Percentiles rank a stretch among this genome's conserved stretches.
Conservation (phyloP, 2,113 vertebrate species). For the Alces alces region DNA sequence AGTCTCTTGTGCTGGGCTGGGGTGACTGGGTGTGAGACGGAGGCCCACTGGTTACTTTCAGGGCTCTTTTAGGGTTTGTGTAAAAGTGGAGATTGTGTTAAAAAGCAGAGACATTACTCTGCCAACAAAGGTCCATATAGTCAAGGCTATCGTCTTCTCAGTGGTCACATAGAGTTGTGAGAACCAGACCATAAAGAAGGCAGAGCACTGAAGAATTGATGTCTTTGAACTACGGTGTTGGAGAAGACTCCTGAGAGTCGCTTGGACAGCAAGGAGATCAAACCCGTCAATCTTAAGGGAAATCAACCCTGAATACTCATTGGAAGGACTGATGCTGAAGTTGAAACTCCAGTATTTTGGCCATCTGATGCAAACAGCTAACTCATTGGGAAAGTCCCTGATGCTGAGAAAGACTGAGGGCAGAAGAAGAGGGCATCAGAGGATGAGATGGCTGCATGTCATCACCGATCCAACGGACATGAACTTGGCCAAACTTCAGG, state of each 20-base stretch:
- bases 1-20: neutral
- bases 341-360: neutral
- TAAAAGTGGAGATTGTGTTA: neutral
- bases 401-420: neutral
- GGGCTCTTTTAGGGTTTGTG: neutral
- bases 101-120: neutral
- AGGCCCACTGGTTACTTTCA: neutral
- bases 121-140: neutral
- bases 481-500: neutral
- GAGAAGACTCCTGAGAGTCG: neutral
- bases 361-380: neutral
- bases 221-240: neutral
- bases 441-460: neutral
- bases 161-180: neutral
- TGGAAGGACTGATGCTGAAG: neutral
- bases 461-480: accelerated
- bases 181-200: neutral
- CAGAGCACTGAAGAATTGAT: accelerated
- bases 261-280: neutral
- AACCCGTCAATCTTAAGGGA: neutral
- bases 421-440: neutral
- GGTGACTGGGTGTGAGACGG: neutral
- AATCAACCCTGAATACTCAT: neutral
- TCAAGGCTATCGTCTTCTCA: neutral
- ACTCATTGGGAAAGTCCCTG: neutral